These are phyloP conservation scores for Molothrus aeneus DNA, from an alignment of 2,797 vertebrate species.

Conservation along the genomic window DNA sequence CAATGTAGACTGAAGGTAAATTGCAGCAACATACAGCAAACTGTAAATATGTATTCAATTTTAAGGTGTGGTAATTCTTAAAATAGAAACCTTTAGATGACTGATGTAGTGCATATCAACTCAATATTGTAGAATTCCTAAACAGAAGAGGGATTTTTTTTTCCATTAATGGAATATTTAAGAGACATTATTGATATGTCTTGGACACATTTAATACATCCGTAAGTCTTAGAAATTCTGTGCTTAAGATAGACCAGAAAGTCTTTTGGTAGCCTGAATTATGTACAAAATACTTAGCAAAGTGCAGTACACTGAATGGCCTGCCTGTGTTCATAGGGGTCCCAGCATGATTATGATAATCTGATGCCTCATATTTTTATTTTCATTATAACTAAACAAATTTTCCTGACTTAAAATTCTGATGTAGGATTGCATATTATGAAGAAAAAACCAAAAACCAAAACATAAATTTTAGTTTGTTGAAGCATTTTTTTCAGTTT, in stretches of 20 bases:
- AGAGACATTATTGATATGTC: rapidly evolving
- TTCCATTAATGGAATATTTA: background rate
- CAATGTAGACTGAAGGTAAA: background rate
- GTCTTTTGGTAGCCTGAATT: background rate
- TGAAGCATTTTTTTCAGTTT: background rate
- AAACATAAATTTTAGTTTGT: background rate
- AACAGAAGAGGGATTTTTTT: background rate
- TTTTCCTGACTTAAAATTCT: background rate
- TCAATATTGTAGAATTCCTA: background rate
- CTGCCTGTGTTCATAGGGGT: background rate
- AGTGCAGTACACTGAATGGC: background rate
- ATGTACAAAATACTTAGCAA: background rate
- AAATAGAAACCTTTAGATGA: background rate
- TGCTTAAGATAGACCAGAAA: background rate
- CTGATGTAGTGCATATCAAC: background rate
- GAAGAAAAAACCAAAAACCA: background rate
- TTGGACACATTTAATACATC: background rate
- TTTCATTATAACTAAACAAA: background rate
- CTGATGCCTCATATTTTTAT: background rate
- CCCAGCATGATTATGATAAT: background rate
- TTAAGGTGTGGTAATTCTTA: background rate
- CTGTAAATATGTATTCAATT: background rate
- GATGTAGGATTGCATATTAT: background rate
- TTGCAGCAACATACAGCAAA: background rate
- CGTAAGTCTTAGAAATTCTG: background rate